These are phyloP conservation scores for Ditylenchus weischeri DNA, from an alignment of 2,888 invertebrate genomes.

Conservation along the genomic window DNA sequence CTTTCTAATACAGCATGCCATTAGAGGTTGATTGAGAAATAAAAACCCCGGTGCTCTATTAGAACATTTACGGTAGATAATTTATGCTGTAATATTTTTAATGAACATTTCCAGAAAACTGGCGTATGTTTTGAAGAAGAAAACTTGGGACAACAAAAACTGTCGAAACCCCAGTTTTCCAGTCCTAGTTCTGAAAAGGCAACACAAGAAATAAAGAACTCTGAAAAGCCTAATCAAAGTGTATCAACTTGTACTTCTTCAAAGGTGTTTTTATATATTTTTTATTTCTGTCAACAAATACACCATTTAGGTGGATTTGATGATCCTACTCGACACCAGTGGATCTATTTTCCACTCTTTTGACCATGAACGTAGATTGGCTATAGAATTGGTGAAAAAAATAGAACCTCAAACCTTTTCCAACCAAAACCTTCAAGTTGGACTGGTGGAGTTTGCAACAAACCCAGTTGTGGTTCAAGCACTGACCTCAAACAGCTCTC, in stretches of 20 bases:
- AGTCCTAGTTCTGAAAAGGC: too few relatives aligned
- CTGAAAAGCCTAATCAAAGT: too few relatives aligned
- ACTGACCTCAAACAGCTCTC: constrained; percentile 1
- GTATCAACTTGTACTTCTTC: background rate
- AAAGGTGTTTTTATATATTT: background rate
- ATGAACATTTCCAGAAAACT: background rate
- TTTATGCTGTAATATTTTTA: too few relatives aligned
- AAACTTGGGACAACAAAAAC: constrained; percentile 10
- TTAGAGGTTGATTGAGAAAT: too few relatives aligned
- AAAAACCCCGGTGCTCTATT: too few relatives aligned
- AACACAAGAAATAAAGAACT: too few relatives aligned
- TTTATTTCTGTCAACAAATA: constrained; percentile 10
- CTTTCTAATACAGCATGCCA: too few relatives aligned
- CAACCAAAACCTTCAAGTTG: constrained; percentile 28
- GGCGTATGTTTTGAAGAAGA: constrained; percentile 17
- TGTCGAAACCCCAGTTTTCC: background rate
- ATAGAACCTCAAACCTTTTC: constrained; percentile 12
- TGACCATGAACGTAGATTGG: constrained; percentile 39
- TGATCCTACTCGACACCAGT: constrained; percentile 47
- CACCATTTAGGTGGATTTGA: constrained; percentile 38
- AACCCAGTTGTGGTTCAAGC: constrained; percentile 36
- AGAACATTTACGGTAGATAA: too few relatives aligned
- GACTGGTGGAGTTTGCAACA: constrained; percentile 41
- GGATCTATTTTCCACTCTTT: constrained; percentile 42
- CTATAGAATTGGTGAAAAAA: constrained; percentile 29